Evolutionary conservation across 2,888 invertebrate species (phyloP), one percentile per base, ranked within the genome.

Genomic region (Dicycla oo): DNA sequence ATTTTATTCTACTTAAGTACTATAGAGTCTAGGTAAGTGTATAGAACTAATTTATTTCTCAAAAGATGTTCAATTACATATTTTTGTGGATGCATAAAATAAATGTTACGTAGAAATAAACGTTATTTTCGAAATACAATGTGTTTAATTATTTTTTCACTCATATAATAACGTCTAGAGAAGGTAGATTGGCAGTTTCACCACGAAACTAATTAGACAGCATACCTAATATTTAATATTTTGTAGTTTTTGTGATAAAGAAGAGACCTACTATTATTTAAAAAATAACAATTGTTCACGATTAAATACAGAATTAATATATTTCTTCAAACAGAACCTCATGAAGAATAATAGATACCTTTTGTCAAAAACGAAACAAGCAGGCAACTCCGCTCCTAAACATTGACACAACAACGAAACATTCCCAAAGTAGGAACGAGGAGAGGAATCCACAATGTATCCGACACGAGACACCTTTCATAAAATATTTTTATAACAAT

Each of bases 91-190:
- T 78, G 75, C 78, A 82, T 85, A 75, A 80, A 81, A 75, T 88
- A 77, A 84, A 86, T 88, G 84, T 86, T 73, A 81, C 70, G 83
- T 85, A 87, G 85, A 86, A 80, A 80, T 83, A 87, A 86, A 85
- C 47, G 64, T 78, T 83, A 86, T 86, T 86, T 84, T 79, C 63
- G 64, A 84, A 79, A 49, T 30, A 65, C 60, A 45, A 23, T 49
- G 40, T 61, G 45, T 81, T 76, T 73, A 11, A n/a, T 58, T 56
- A 40, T 20, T 45, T 30, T 7, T 0, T 38, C 13, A 20, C n/a
- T 26, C 15, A 2, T 23, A 20, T 45, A 30, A 0, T 10, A 13
- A n/a, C n/a, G 15, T 11, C 0, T 7, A 34, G 15, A 47, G 15
- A 10, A 34, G 15, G 10, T 23, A 30, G 1, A 7, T 26, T 8